These are phyloP conservation scores for Heliconius congener DNA, from an alignment of 1,140 invertebrate genomes.

Conservation along the genomic window DNA sequence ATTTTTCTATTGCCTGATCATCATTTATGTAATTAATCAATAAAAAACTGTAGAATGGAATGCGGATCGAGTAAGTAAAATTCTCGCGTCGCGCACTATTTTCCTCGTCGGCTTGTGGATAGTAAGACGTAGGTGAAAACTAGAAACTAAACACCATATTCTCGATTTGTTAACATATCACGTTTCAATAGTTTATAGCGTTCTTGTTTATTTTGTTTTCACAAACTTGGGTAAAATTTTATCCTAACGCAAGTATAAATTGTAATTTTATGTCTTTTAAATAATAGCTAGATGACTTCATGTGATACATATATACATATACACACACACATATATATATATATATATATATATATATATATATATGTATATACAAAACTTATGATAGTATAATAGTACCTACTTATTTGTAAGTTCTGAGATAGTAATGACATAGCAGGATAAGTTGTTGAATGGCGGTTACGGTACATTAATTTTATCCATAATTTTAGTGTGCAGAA, in stretches of 20 bases:
- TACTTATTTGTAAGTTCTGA: neutral
- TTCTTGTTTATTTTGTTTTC: no score
- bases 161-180: conserved; percentile 21
- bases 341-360: neutral
- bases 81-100: conserved; percentile 68
- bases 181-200: neutral
- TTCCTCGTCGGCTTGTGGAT: conserved; percentile 63
- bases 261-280: neutral
- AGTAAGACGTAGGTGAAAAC: conserved; percentile 70
- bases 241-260: no score
- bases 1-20: conserved; percentile 36
- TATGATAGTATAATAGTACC: neutral
- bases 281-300: neutral
- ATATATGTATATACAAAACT: neutral
- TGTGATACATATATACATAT: neutral
- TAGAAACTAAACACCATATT: conserved; percentile 52
- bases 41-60: conserved; percentile 65
- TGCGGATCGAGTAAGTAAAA: conserved; percentile 71
- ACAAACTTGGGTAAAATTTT: no score
- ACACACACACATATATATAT: no score
- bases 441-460: neutral
- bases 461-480: neutral
- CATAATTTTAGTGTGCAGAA: neutral
- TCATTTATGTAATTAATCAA: conserved; percentile 59
- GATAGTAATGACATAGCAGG: conserved; percentile 1